phyloP scores from a whole-genome alignment of 2,113 vertebrate species.

The Tragelaphus buxtoni region DNA sequence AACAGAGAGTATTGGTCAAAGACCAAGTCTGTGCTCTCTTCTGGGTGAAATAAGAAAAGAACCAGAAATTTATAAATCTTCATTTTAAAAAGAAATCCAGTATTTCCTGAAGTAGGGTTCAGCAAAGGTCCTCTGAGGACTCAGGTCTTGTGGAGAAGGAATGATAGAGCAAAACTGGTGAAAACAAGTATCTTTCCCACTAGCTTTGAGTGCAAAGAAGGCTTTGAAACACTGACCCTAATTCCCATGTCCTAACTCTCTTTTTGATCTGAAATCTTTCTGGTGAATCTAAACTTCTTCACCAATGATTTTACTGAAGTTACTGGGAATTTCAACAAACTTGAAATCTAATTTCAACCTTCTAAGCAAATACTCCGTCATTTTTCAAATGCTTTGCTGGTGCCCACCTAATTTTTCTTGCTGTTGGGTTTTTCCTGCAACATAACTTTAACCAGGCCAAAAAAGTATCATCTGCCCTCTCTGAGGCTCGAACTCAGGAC shows the following conservation, averaged over 20 bases:
- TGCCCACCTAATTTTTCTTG: too few relatives aligned
- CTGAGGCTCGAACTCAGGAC: conserved; percentile 24
- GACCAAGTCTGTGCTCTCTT: not conserved
- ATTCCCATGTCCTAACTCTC: not conserved
- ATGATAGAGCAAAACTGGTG: not conserved
- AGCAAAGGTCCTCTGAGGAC: not conserved
- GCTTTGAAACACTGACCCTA: too few relatives aligned
- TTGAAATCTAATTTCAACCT: not conserved
- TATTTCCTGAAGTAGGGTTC: not conserved
- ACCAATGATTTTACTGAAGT: not conserved
- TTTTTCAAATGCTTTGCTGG: too few relatives aligned
- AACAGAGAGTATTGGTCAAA: not conserved
- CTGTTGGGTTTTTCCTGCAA: not conserved
- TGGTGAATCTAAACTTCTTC: not conserved
- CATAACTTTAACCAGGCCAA: accelerated
- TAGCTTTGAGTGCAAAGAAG: not conserved
- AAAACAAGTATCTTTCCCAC: not conserved
- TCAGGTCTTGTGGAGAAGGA: not conserved
- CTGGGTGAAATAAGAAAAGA: not conserved
- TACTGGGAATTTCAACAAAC: not conserved
- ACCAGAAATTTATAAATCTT: not conserved
- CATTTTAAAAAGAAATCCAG: not conserved
- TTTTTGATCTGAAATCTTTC: not conserved
- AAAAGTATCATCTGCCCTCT: accelerated
- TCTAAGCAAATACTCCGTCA: accelerated